Conservation (phyloP, 2,113 vertebrate genomes). For the Pollimyrus isidori region DNA sequence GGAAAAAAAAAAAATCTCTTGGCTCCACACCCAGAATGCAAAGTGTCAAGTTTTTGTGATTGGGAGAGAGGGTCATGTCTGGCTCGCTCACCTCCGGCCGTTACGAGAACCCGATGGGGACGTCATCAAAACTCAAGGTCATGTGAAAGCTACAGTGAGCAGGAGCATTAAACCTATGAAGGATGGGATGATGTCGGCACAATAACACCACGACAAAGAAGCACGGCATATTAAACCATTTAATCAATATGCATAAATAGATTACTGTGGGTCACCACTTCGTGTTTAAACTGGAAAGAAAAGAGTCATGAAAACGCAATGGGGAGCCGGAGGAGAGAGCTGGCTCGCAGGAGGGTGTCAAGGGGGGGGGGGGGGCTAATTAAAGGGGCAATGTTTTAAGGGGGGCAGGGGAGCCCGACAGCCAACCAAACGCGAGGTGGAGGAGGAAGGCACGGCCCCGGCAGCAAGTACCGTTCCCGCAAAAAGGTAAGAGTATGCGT, state of each 20-base stretch:
- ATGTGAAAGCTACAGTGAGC: neutral
- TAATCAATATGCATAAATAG: neutral
- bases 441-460: neutral
- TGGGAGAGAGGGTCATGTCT: neutral
- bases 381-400: no score
- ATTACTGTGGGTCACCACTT: neutral
- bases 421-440: neutral
- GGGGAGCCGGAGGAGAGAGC: neutral
- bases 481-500: neutral
- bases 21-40: neutral
- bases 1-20: neutral
- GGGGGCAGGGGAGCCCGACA: neutral
- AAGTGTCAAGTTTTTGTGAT: neutral
- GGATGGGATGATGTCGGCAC: neutral
- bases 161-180: neutral
- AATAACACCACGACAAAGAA: neutral
- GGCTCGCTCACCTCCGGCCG: neutral
- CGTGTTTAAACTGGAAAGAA: neutral
- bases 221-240: neutral
- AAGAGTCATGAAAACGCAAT: no score
- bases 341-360: neutral
- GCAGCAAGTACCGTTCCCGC: neutral
- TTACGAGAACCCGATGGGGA: neutral
- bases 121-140: neutral
- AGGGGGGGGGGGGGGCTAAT: neutral